Evolutionary conservation across 2,797 vertebrate genomes (phyloP), one percentile per base, ranked within the genome.

Genomic region (Parambassis ranga): DNA sequence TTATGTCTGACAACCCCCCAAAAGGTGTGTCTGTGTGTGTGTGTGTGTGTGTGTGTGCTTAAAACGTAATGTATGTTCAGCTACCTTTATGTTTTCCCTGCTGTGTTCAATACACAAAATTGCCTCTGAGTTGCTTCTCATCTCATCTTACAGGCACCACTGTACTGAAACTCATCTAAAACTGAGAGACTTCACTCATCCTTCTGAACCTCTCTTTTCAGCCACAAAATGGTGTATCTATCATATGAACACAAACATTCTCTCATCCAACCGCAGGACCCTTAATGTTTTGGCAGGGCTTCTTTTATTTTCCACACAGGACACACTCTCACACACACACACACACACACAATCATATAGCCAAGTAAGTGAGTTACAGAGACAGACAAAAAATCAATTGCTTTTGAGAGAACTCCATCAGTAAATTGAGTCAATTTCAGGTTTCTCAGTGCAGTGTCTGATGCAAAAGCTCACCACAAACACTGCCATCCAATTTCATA

Each of bases 391-490:
- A 76, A 84, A 85, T 83, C 74, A 73, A 82, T 82, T 78, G 77
- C 61, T 65, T 87, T 85, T 79, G 68, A 79, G 71, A 77, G 73
- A 88, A 82, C 55, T 76, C 65, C 74, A 87, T 83, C 83, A 75
- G 75, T 59, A 85, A 83, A 87, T 66, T 71, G 80, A 91, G 75
- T 82, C 77, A 64, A 82, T 86, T 84, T 84, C 78, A 75, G 71
- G 47, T 81, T 69, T 80, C 69, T 78, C 57, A 75, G 58, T 55
- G 70, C 49, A 41, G 78, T 58, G 44, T 81, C 51, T 62, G 78
- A 86, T 75, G 75, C 77, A 77, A 84, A 89, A 78, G 64, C 65
- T 74, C 65, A 65, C 42, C 19, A 47, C 68, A 76, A 83, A 82
- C 75, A 65, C 49, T 3, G 43, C 56, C 62, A 71, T 81, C 65